Conservation (phyloP, 2,888 invertebrate species). For the Venustoraphidia nigricollis region DNA sequence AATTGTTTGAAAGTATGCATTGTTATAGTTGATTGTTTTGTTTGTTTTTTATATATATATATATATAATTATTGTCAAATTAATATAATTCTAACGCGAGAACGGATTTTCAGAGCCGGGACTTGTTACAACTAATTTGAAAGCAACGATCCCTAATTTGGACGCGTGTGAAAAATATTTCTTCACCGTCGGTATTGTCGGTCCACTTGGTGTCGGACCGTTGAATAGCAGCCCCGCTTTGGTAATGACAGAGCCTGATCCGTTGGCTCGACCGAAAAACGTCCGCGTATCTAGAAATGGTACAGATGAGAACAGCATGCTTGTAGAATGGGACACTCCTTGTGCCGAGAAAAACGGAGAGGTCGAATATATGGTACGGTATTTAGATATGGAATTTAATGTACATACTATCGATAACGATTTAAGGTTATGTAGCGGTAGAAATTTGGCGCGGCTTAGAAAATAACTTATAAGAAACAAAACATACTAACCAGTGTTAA, state of each 20-base stretch:
- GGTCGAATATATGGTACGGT: conserved; percentile 44
- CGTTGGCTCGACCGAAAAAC: conserved; percentile 53
- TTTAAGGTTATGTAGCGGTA: neutral
- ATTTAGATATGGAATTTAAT: neutral
- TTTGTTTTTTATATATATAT: conserved; percentile 1
- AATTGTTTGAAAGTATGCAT: conserved; percentile 40
- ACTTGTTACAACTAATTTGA: conserved; percentile 33
- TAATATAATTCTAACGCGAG: too few species aligned
- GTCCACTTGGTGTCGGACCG: conserved; percentile 50
- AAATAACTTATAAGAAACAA: too few species aligned
- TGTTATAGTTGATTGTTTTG: conserved; percentile 6
- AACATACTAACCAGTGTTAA: too few species aligned
- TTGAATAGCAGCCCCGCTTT: conserved; percentile 33
- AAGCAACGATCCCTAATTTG: conserved; percentile 40
- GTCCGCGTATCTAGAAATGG: conserved; percentile 32
- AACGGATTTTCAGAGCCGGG: conserved; percentile 26
- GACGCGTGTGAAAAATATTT: conserved; percentile 60
- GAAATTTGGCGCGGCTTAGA: too few species aligned
- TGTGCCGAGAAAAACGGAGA: conserved; percentile 37
- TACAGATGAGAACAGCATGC: conserved; percentile 30
- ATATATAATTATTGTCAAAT: too few species aligned
- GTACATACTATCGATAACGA: too few species aligned
- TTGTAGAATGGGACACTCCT: conserved; percentile 55
- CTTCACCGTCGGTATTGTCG: conserved; percentile 50
- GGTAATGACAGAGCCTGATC: conserved; percentile 44